Base-by-base conservation (phyloP, 2,113 vertebrate species). In the Greenwoodochromis staneri region DNA sequence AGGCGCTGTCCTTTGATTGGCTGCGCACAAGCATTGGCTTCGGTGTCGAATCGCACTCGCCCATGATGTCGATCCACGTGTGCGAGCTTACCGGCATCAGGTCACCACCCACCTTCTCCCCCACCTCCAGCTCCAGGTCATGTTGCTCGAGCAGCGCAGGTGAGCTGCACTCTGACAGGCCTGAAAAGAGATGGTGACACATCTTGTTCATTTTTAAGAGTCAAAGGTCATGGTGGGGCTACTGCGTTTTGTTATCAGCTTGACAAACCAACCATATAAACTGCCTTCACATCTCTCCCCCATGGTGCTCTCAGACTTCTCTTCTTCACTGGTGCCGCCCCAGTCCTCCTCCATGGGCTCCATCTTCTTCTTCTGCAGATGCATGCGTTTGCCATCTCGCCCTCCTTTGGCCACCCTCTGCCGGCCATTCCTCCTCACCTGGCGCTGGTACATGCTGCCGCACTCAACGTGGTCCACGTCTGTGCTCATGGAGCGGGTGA, bases 401-500 rank as follows among this genome's bases (percentile, higher is more conserved):
- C 81, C 13, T 1, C 85, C 38, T 47, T 89, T 93, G 59, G 90
- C 80, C 49, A 36, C 9, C 82, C 91, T 91, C 61, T 90, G 93
- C 82, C 90, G 92, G 81, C 21, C 92, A 90, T 87, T 94, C 80
- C 95, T 94, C 83, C 92, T 91, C 38, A 87, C 47, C 0, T 87
- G 86, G 51, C 96, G 96, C 54, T 96, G 93, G 8, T 94, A 96
- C 84, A 86, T 51, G 45, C 45, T 19, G 73, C 45, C 7, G 3
- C 17, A 45, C 27, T 78, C 73, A n/a, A 78, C 89, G 34, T 92
- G 91, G 21, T 95, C 96, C 27, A 96, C 91, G 8, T 95, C 97
- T 0, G 94, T 93, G 71, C 95, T 96, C 95, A 96, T 91, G 84
- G 97, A 94, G 51, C 97, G 95, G 63, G 95, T 95, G 88, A 97